Conservation (phyloP, 2,113 vertebrate genomes). For the Apus apus region DNA sequence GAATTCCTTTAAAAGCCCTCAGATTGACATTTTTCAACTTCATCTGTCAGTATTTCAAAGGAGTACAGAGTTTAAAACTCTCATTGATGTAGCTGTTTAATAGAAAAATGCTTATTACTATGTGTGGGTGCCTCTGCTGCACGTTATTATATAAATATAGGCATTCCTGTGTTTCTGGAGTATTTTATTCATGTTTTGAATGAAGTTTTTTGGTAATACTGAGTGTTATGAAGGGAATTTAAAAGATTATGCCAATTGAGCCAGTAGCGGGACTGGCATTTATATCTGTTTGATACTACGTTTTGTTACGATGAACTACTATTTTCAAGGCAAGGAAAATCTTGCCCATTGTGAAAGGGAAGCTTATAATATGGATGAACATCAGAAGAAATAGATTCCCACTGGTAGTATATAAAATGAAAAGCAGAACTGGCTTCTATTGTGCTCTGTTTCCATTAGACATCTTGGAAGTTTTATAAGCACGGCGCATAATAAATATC, state of each 20-base stretch:
- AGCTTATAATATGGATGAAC: constrained; percentile 58
- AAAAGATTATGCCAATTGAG: constrained; percentile 14
- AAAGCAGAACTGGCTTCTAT: constrained; percentile 65
- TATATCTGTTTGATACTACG: background rate
- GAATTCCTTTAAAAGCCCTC: background rate
- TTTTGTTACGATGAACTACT: constrained; percentile 23
- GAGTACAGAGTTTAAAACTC: background rate
- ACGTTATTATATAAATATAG: background rate
- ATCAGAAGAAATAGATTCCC: constrained; percentile 64
- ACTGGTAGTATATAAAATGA: constrained; percentile 59
- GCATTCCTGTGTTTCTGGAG: background rate
- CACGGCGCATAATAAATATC: constrained; percentile 42
- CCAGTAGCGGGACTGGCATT: background rate
- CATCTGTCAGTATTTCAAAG: background rate
- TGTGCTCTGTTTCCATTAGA: constrained; percentile 59
- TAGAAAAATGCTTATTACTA: background rate
- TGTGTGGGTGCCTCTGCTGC: background rate
- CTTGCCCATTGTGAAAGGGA: constrained; percentile 47
- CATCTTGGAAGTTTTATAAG: constrained; percentile 59
- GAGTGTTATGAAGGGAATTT: background rate
- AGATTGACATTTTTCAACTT: background rate
- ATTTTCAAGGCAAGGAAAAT: constrained; percentile 58
- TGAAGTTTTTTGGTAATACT: constrained; percentile 11
- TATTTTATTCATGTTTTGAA: background rate
- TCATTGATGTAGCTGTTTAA: background rate